phyloP scores from a whole-genome alignment of 2,113 vertebrate genomes.

The Aldabrachelys gigantea region DNA sequence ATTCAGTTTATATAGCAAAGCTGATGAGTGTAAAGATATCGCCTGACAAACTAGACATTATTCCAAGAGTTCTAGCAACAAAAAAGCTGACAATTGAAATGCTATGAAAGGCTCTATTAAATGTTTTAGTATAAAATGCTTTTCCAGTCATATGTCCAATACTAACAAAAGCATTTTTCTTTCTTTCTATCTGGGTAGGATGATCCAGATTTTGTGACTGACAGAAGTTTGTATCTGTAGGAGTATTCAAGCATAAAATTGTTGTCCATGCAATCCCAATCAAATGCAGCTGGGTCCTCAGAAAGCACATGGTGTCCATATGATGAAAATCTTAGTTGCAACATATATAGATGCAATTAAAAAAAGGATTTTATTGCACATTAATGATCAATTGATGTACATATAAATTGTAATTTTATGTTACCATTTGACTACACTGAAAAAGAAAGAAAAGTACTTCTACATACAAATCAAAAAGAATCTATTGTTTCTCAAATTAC shows the following conservation, averaged over 20 bases:
- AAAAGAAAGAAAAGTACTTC: conserved; percentile 54
- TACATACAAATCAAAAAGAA: conserved; percentile 60
- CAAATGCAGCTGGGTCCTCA: conserved; percentile 47
- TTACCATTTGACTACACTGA: neutral
- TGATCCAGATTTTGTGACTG: conserved; percentile 43
- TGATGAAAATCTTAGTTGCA: neutral
- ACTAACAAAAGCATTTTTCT: neutral
- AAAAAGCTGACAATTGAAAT: neutral
- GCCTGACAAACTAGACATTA: neutral
- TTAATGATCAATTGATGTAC: conserved; percentile 34
- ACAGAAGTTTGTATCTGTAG: conserved; percentile 42
- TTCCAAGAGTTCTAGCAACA: neutral
- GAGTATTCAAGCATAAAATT: conserved; percentile 51
- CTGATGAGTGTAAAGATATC: neutral
- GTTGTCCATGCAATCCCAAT: conserved; percentile 48
- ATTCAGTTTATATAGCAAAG: neutral
- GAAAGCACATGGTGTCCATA: conserved; percentile 44
- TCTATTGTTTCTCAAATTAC: conserved; percentile 68
- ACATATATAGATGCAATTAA: neutral
- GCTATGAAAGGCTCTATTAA: neutral
- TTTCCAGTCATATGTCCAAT: neutral
- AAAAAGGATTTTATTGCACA: conserved; percentile 38
- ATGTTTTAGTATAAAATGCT: neutral
- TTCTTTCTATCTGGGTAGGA: neutral
- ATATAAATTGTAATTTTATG: conserved; percentile 58